phyloP scores from a whole-genome alignment of 1,140 invertebrate species.

The Matsumurasca onukii region DNA sequence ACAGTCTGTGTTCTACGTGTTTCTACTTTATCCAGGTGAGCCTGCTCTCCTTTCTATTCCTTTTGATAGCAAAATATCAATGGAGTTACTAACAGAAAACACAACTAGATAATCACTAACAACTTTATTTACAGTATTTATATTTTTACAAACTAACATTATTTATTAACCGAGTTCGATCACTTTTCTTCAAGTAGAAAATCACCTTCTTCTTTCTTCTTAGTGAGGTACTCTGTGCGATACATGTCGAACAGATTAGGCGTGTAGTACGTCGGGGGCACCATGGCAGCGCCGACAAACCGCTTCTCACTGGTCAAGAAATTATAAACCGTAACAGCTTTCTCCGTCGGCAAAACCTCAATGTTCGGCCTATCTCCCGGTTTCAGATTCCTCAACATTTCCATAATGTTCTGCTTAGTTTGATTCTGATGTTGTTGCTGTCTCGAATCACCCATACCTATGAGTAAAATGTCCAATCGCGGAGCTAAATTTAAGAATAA shows the following conservation, averaged over 20 bases:
- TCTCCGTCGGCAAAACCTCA: constrained; percentile 73
- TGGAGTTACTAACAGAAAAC: no score
- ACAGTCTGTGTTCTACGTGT: no score
- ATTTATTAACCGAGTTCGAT: no score
- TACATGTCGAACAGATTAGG: constrained; percentile 35
- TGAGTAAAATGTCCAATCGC: constrained; percentile 78
- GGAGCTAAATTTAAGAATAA: constrained; percentile 80
- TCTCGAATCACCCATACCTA: constrained; percentile 67
- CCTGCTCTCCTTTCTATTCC: no score
- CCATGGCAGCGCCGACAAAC: constrained; percentile 72
- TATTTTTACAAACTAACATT: no score
- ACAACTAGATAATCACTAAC: no score
- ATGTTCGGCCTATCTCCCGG: constrained; percentile 59
- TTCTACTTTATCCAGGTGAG: no score
- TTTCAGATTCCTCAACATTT: constrained; percentile 54
- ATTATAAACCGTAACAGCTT: constrained; percentile 81
- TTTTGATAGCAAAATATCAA: no score
- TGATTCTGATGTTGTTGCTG: constrained; percentile 39
- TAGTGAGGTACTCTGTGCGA: background rate
- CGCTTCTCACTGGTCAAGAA: constrained; percentile 75
- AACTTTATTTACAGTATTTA: no score
- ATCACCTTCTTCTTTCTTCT: background rate
- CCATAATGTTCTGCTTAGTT: constrained; percentile 45
- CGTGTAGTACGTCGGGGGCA: constrained; percentile 60
- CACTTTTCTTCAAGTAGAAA: background rate